Evolutionary conservation across 2,113 vertebrate species (phyloP), one percentile per base, ranked within the genome.

Genomic region (Oryzias celebensis): DNA sequence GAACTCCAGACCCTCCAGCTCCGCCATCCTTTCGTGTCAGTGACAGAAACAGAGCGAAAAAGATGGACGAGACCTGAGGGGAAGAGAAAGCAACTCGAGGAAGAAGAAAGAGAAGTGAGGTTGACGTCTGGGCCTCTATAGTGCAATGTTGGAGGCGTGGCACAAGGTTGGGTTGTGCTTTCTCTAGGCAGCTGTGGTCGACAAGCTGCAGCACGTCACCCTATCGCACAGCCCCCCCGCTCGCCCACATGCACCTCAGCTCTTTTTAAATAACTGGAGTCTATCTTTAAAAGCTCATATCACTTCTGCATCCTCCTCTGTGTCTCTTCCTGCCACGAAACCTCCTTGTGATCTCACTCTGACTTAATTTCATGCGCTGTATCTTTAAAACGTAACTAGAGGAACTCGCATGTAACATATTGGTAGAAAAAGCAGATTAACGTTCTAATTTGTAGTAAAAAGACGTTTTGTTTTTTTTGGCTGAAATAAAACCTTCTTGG

Each of bases 1-100:
- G 0, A 91, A 96, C 80, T 95, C 94, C 0, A 95, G 71, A 6
- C 91, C 93, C 67, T 97, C 95, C 61, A 93, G 91, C 67, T 94
- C 95, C 3, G 95, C 95, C 96, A 98, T 96, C 55, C 31, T 51
- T 28, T 36, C 4, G n/a, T n/a, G 20, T 18, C 0, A 36, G 44
- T 17, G 18, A 22, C 36, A n/a, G 57, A 58, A 58, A 48, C 43
- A 47, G 49, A 36, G 22, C 42, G 54, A 24, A 3, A 58, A 23
- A 17, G 4, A 48, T 42, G 24, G 7, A 26, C 44, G 20, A 58
- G 48, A 61, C 16, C 36, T 12, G 24, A 56, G 65, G 67, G 68
- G 60, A 75, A 74, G 42, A 65, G 71, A 85, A 63, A 79, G 62
- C 24, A 43, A 58, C 59, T 57, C 44, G 59, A 73, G 53, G 52